These are phyloP conservation scores for Nipponia nippon DNA, from an alignment of 2,113 vertebrate genomes.

Conservation along the genomic window DNA sequence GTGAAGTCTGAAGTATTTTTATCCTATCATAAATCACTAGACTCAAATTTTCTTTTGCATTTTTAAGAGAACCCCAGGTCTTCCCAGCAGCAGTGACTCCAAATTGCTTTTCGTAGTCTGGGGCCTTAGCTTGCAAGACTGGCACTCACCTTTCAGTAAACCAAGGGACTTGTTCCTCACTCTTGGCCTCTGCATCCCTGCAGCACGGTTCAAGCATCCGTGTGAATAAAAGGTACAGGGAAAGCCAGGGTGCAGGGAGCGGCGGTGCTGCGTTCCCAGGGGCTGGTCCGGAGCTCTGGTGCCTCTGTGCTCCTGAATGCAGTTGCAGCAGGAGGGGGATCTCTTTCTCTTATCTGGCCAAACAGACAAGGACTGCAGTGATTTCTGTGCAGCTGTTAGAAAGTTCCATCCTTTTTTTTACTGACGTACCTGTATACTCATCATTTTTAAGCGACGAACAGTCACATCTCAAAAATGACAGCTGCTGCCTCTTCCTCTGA, in stretches of 20 bases:
- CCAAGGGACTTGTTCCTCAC: not conserved
- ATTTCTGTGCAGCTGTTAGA: not conserved
- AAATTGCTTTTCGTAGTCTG: not conserved
- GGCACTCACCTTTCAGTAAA: not conserved
- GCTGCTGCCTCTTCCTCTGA: not conserved
- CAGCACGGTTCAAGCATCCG: accelerated
- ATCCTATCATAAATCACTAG: not conserved
- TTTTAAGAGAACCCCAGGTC: not conserved
- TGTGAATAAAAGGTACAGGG: not conserved
- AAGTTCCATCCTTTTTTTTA: not conserved
- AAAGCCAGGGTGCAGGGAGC: no score
- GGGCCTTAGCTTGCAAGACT: not conserved
- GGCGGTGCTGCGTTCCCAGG: accelerated
- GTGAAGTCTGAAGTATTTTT: not conserved
- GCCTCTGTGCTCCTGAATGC: not conserved
- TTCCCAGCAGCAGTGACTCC: not conserved
- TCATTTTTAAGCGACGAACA: not conserved
- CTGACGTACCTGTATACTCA: not conserved
- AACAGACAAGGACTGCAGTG: not conserved
- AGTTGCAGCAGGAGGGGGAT: not conserved
- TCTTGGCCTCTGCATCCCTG: not conserved
- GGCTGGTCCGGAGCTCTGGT: not conserved
- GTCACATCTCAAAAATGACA: not conserved
- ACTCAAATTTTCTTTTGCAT: not conserved
- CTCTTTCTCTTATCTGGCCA: not conserved